These are phyloP conservation scores for Patella vulgata DNA, from an alignment of 1,140 invertebrate genomes.

Conservation along the genomic window DNA sequence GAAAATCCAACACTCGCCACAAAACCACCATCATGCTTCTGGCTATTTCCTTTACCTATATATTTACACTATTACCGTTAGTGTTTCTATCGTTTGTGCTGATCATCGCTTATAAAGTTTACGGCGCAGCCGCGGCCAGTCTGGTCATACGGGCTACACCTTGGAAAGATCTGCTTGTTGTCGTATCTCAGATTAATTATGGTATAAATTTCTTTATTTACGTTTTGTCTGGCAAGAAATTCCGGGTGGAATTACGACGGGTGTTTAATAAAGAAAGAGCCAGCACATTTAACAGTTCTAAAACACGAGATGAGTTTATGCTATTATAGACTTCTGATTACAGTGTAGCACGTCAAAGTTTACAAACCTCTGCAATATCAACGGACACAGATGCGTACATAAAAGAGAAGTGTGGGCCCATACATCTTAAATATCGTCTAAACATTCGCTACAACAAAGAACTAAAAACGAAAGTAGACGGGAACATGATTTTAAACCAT, in stretches of 20 bases:
- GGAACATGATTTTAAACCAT: too few relatives aligned
- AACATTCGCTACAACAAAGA: too few relatives aligned
- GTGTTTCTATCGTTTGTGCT: conserved; percentile 45
- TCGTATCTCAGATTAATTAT: conserved; percentile 52
- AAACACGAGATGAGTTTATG: conserved; percentile 28
- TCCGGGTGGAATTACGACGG: conserved; percentile 49
- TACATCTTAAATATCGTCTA: too few relatives aligned
- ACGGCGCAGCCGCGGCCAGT: not conserved
- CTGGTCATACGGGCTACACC: conserved; percentile 36
- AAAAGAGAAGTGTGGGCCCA: too few relatives aligned
- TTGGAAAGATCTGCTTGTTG: conserved; percentile 36
- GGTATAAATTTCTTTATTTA: conserved; percentile 59
- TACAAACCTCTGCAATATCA: too few relatives aligned
- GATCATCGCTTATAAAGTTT: conserved; percentile 19
- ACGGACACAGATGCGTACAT: too few relatives aligned
- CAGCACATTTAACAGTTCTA: conserved; percentile 16
- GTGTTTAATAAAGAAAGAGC: conserved; percentile 37
- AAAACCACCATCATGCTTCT: conserved; percentile 60
- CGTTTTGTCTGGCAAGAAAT: conserved; percentile 52
- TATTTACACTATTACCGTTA: conserved; percentile 51
- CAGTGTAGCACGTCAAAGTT: too few relatives aligned
- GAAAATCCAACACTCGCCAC: conserved; percentile 27
- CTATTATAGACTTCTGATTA: conserved; percentile 21
- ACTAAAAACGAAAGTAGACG: too few relatives aligned
- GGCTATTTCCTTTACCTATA: conserved; percentile 53